Percentiles rank a stretch among this genome's conserved stretches.
phyloP scores from a whole-genome alignment of 1,140 invertebrate species.

The Heliconius congener region DNA sequence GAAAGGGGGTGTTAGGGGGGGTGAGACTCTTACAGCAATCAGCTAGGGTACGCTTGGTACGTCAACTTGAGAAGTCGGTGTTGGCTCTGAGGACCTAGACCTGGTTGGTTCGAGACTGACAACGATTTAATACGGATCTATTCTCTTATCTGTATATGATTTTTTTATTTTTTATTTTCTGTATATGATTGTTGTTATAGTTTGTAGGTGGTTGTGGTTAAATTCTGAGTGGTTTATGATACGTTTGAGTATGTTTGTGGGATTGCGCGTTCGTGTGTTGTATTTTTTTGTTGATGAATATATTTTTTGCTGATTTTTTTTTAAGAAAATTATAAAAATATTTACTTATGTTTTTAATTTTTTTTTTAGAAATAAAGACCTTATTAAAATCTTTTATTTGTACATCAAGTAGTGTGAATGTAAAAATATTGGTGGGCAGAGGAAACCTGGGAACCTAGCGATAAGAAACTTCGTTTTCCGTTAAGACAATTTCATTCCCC shows the following conservation, averaged over 20 bases:
- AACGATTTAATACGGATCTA: slow-evolving; percentile 60
- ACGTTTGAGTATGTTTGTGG: not conserved
- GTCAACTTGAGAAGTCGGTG: slow-evolving; percentile 74
- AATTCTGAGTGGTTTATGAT: not conserved
- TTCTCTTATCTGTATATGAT: slow-evolving; percentile 52
- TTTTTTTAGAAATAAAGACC: too few species aligned
- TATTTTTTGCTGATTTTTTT: not conserved
- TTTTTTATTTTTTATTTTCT: slow-evolving; percentile 37
- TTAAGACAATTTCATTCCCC: too few species aligned
- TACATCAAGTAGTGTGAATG: too few species aligned
- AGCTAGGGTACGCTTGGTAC: slow-evolving; percentile 52
- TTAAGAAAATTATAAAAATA: not conserved
- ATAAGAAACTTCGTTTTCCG: too few species aligned
- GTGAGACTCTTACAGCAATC: slow-evolving; percentile 30
- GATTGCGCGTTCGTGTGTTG: not conserved
- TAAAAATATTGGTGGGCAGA: too few species aligned
- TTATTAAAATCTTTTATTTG: too few species aligned
- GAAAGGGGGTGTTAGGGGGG: slow-evolving; percentile 25
- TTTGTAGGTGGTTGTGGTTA: not conserved
- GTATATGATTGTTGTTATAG: not conserved
- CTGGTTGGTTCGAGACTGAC: slow-evolving; percentile 70
- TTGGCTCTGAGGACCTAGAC: slow-evolving; percentile 53
- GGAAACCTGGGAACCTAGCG: too few species aligned
- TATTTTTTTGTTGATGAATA: not conserved
- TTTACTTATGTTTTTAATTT: not conserved